These are phyloP conservation scores for Acronicta leporina DNA, from an alignment of 2,888 invertebrate species.

Conservation along the genomic window DNA sequence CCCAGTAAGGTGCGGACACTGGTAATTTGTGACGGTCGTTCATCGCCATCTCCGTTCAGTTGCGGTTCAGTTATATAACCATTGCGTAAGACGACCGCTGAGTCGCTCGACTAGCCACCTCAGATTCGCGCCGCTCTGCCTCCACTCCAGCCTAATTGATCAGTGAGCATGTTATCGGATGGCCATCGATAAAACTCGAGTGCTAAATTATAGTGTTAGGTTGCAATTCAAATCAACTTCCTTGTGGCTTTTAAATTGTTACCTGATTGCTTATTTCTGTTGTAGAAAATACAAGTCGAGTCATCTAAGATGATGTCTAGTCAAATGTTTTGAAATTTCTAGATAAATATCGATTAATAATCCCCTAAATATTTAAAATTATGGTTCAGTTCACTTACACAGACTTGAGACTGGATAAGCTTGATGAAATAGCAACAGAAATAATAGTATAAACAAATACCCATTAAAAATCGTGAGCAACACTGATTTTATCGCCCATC, in stretches of 20 bases:
- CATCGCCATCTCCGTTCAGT: slow-evolving; percentile 53
- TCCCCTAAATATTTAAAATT: background rate
- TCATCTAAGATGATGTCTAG: slow-evolving; percentile 7
- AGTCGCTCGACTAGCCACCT: slow-evolving; percentile 64
- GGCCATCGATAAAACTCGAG: slow-evolving; percentile 33
- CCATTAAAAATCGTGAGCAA: slow-evolving; percentile 37
- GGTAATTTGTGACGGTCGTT: slow-evolving; percentile 72
- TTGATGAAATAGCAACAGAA: slow-evolving; percentile 15
- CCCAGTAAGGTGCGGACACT: slow-evolving; percentile 68
- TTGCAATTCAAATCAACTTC: slow-evolving; percentile 34
- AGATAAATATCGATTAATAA: no score
- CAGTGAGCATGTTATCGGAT: slow-evolving; percentile 38
- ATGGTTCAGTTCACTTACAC: slow-evolving; percentile 3
- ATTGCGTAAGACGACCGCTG: slow-evolving; percentile 70
- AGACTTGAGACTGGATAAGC: slow-evolving; percentile 18
- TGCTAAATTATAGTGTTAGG: slow-evolving; percentile 33
- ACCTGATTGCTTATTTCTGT: slow-evolving; percentile 22
- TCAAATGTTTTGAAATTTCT: slow-evolving; percentile 6
- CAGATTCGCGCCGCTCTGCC: slow-evolving; percentile 35
- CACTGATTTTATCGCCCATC: slow-evolving; percentile 30
- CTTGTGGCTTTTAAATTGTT: slow-evolving; percentile 27
- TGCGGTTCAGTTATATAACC: slow-evolving; percentile 69
- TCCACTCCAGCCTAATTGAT: slow-evolving; percentile 44
- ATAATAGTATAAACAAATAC: slow-evolving; percentile 36
- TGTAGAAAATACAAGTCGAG: slow-evolving; percentile 6